phyloP scores from a whole-genome alignment of 2,888 invertebrate genomes.

The Liposcelis brunnea region DNA sequence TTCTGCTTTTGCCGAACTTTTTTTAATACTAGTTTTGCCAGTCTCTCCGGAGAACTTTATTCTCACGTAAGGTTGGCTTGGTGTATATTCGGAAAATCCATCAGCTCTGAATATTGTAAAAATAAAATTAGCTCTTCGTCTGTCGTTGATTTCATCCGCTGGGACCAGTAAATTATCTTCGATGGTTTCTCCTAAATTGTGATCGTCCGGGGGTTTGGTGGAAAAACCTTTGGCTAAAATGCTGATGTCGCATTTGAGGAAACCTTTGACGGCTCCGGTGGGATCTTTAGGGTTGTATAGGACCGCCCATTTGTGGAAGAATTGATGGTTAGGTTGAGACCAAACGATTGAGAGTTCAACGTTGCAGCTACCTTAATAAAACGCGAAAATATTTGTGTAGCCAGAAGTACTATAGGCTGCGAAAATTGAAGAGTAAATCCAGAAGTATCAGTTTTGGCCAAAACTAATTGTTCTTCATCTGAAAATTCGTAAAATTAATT shows the following conservation, averaged over 20 bases:
- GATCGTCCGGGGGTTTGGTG: neutral
- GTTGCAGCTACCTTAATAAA: neutral
- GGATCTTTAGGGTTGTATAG: neutral
- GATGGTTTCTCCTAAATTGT: neutral
- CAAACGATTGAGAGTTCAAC: neutral
- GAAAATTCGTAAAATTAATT: too few species aligned
- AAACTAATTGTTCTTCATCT: too few species aligned
- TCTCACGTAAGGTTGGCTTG: neutral
- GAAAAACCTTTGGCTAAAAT: neutral
- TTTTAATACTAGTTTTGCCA: neutral
- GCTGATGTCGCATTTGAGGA: constrained; percentile 2
- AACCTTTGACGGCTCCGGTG: neutral
- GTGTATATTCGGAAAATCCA: neutral
- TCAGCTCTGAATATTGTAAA: neutral
- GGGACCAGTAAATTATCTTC: neutral
- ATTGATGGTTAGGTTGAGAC: neutral
- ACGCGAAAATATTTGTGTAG: too few species aligned
- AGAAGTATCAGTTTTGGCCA: too few species aligned
- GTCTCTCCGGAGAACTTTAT: neutral
- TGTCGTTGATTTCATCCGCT: neutral
- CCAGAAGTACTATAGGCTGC: too few species aligned
- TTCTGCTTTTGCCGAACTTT: neutral
- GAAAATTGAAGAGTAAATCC: too few species aligned
- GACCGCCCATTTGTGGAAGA: neutral
- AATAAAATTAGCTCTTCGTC: neutral